Conservation (phyloP, 2,113 vertebrate genomes). For the Lasiurus cinereus region DNA sequence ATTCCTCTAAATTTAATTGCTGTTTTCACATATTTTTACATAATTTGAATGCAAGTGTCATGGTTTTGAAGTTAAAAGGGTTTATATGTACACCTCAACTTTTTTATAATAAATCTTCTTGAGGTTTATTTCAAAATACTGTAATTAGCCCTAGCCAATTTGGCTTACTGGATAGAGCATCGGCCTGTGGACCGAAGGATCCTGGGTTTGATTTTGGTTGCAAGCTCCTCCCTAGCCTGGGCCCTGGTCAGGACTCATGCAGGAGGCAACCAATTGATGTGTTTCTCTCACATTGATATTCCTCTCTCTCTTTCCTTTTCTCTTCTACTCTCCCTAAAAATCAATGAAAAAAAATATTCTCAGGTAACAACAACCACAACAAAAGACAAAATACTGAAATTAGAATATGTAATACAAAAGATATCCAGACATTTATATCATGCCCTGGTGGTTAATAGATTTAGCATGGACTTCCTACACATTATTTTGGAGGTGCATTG, state of each 20-base stretch:
- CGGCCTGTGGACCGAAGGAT: too few species aligned
- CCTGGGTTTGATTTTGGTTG: too few species aligned
- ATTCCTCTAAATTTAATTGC: conserved; percentile 54
- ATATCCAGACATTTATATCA: background rate
- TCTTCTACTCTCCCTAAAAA: too few species aligned
- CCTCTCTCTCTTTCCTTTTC: background rate
- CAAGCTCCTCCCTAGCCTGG: too few species aligned
- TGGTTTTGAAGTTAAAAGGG: conserved; percentile 38
- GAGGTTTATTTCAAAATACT: conserved; percentile 55
- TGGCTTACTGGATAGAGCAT: too few species aligned
- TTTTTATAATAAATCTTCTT: conserved; percentile 48
- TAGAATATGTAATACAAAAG: conserved; percentile 40
- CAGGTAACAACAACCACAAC: too few species aligned
- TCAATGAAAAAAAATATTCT: too few species aligned
- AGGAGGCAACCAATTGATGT: too few species aligned
- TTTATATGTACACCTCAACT: background rate
- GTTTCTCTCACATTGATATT: too few species aligned
- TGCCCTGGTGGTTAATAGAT: background rate
- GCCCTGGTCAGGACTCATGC: too few species aligned
- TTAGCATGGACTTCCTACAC: background rate
- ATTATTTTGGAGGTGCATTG: background rate
- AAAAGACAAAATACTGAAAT: conserved; percentile 36
- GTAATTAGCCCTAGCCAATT: background rate
- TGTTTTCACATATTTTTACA: conserved; percentile 59
- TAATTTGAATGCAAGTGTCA: conserved; percentile 48